These are phyloP conservation scores for Eulithis testata DNA, from an alignment of 2,888 invertebrate species.

Conservation along the genomic window DNA sequence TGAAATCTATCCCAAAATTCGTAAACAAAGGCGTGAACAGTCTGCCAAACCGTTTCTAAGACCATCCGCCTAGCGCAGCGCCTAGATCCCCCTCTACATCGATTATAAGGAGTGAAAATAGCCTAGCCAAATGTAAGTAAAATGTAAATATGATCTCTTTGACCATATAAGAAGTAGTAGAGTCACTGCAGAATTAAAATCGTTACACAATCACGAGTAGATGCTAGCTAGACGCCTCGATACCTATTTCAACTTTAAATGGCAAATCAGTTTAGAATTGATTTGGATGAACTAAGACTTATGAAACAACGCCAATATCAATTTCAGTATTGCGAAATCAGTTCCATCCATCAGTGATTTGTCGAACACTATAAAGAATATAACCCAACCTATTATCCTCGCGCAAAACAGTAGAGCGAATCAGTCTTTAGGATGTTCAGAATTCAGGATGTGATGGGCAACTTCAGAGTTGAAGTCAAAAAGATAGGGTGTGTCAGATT, in stretches of 20 bases:
- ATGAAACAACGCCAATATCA: conserved; percentile 6
- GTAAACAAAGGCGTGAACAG: too few relatives aligned
- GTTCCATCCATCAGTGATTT: not conserved
- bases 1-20: too few relatives aligned
- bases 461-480: too few relatives aligned
- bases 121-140: too few relatives aligned
- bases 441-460: too few relatives aligned
- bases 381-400: too few relatives aligned
- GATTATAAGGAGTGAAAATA: not conserved
- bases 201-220: conserved; percentile 15
- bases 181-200: conserved; percentile 4
- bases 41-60: too few relatives aligned
- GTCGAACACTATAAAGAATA: too few relatives aligned
- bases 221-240: conserved; percentile 18
- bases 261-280: conserved; percentile 17
- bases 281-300: conserved; percentile 15
- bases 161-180: not conserved
- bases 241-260: conserved; percentile 21
- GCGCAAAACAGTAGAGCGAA: too few relatives aligned
- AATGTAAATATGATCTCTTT: too few relatives aligned
- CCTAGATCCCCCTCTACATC: not conserved
- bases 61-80: not conserved
- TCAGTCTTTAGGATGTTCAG: too few relatives aligned
- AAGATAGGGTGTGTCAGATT: too few relatives aligned
- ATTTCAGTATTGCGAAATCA: conserved; percentile 3